phyloP scores from a whole-genome alignment of 1,140 invertebrate species.

The Rhyacophila brunnea region DNA sequence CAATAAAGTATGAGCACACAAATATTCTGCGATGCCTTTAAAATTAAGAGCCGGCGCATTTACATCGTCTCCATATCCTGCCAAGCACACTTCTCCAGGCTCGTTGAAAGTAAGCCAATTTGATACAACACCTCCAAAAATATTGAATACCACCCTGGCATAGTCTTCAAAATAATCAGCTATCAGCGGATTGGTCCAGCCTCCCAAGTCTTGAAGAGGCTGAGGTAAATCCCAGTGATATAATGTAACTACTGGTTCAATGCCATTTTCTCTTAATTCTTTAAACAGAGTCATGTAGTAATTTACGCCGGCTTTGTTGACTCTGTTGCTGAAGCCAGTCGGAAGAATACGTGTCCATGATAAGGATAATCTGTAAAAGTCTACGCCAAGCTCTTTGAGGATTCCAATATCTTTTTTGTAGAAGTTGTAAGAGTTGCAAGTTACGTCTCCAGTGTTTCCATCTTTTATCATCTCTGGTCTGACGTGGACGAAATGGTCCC shows the following conservation, averaged over 20 bases:
- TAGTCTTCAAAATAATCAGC: conserved; percentile 49
- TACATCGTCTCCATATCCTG: conserved; percentile 42
- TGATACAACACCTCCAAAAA: conserved; percentile 46
- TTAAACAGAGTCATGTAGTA: conserved; percentile 37
- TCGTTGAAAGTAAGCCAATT: conserved; percentile 45
- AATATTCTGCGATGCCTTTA: conserved; percentile 46
- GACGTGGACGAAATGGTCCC: conserved; percentile 50
- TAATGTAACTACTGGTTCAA: conserved; percentile 41
- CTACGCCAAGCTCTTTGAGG: conserved; percentile 47
- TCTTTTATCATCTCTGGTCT: conserved; percentile 40
- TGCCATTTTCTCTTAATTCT: conserved; percentile 49
- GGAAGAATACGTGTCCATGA: conserved; percentile 55
- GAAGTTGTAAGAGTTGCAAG: conserved; percentile 60
- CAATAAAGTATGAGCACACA: conserved; percentile 53
- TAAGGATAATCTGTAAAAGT: conserved; percentile 54
- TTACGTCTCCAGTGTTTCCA: conserved; percentile 52
- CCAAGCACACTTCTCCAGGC: conserved; percentile 34
- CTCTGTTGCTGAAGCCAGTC: conserved; percentile 39
- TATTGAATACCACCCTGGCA: conserved; percentile 43
- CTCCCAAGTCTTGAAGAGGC: conserved; percentile 31
- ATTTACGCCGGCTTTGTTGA: conserved; percentile 28
- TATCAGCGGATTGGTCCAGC: conserved; percentile 37
- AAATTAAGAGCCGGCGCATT: conserved; percentile 43
- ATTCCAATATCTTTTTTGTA: conserved; percentile 57
- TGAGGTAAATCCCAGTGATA: conserved; percentile 40